Evolutionary conservation across 1,140 invertebrate genomes (phyloP).

Genomic region (Dermatophagoides farinae): DNA sequence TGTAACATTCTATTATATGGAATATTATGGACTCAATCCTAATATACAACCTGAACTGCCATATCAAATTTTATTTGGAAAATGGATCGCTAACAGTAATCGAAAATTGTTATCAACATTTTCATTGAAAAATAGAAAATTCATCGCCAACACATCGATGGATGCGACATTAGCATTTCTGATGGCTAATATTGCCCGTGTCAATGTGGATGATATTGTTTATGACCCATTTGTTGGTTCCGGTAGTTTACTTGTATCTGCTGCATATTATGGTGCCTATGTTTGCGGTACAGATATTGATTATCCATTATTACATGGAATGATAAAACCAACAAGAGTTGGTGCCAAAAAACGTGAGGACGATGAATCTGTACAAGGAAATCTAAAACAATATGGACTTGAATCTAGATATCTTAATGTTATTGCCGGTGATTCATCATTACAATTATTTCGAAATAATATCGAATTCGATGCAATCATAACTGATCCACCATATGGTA

Average conservation of each 20-base stretch:
- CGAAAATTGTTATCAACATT: conserved; percentile 52
- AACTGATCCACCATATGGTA: conserved; percentile 89
- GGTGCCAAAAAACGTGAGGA: conserved; percentile 41
- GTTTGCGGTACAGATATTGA: conserved; percentile 83
- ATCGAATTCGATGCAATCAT: conserved; percentile 58
- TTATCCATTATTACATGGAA: conserved; percentile 70
- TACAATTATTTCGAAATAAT: conserved; percentile 47
- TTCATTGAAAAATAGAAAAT: conserved; percentile 68
- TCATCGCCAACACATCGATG: conserved; percentile 94
- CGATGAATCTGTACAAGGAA: conserved; percentile 63
- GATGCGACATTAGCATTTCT: conserved; percentile 72
- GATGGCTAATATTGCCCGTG: conserved; percentile 78
- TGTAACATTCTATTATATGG: conserved; percentile 51
- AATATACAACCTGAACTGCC: conserved; percentile 47
- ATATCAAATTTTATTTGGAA: conserved; percentile 55
- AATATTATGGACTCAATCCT: conserved; percentile 63
- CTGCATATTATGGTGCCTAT: conserved; percentile 70
- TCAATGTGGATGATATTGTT: conserved; percentile 47
- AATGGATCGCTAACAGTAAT: conserved; percentile 49
- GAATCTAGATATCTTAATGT: conserved; percentile 59
- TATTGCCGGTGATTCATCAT: conserved; percentile 67
- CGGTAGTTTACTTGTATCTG: conserved; percentile 64
- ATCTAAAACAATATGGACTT: conserved; percentile 65
- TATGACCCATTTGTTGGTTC: conserved; percentile 89
- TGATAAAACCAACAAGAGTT: conserved; percentile 28